phyloP scores from a whole-genome alignment of 2,888 invertebrate species.

The Lathronympha strigana region DNA sequence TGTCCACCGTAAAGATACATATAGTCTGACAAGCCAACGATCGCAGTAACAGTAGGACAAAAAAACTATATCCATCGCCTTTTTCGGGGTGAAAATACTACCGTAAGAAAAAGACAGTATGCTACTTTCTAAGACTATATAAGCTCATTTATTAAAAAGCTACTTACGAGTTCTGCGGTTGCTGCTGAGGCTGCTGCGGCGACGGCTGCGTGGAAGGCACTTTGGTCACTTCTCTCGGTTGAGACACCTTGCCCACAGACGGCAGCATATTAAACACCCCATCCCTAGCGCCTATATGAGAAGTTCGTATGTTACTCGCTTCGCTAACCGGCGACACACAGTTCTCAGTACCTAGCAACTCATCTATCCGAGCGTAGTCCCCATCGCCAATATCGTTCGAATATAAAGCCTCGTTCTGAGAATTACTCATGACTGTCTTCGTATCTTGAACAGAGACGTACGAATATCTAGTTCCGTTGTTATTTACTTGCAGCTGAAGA shows the following conservation, averaged over 20 bases:
- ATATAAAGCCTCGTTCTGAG: slow-evolving; percentile 76
- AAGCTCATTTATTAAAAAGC: too few relatives aligned
- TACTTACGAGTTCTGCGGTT: slow-evolving; percentile 68
- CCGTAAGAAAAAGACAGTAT: too few relatives aligned
- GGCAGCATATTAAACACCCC: slow-evolving; percentile 72
- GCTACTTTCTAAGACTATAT: too few relatives aligned
- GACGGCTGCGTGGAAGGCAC: slow-evolving; percentile 67
- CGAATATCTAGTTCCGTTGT: slow-evolving; percentile 77
- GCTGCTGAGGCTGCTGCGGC: slow-evolving; percentile 50
- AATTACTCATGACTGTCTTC: slow-evolving; percentile 77
- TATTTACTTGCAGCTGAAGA: slow-evolving; percentile 77
- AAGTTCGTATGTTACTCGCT: slow-evolving; percentile 69
- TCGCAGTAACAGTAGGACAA: too few relatives aligned
- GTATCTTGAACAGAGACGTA: slow-evolving; percentile 79
- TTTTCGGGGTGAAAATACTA: too few relatives aligned
- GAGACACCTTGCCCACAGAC: slow-evolving; percentile 73
- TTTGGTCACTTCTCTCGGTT: slow-evolving; percentile 68
- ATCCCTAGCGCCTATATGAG: slow-evolving; percentile 69
- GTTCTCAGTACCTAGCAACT: slow-evolving; percentile 73
- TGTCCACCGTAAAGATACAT: too few relatives aligned
- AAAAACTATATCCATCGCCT: too few relatives aligned
- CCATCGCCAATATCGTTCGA: slow-evolving; percentile 74
- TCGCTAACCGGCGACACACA: slow-evolving; percentile 76
- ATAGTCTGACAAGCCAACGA: too few relatives aligned
- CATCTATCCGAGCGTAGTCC: slow-evolving; percentile 78